Evolutionary conservation across 64 coral and sea anemone genomes (phyloP), one percentile per base, ranked within the genome.

Genomic region (Stichodactyla helianthus): DNA sequence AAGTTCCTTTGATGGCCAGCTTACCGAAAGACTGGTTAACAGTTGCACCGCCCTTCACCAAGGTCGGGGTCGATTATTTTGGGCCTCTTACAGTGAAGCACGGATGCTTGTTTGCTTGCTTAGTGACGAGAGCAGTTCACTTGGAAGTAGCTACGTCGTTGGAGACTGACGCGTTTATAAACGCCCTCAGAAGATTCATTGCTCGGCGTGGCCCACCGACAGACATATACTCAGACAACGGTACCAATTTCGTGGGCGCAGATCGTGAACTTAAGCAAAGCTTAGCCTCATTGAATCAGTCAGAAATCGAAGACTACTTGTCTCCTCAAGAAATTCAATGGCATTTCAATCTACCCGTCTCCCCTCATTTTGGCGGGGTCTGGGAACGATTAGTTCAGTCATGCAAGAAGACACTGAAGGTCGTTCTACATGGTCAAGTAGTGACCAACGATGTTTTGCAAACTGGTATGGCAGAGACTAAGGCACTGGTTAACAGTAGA

Each of bases 181-280:
- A 68, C 7, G 78, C 79, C 22, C 56, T 89, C 9, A 19, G 79
- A 27, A 51, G 88, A 53, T 89, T 89, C 54, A 65, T 64, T 20
- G 79, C 78, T 7, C 16, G 88, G 14, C 56, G 88, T 12, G 79
- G 88, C 51, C 7, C 18, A 11, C 88, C 88, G 5, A 50, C 27
- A 35, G 51, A 23, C 20, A 83, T 83, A 7, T 50, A 51, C 1
- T 82, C 79, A 0, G 59, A 89, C 57, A 77, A 89, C 9, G 61
- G 79, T 18, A 89, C 88, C 18, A 89, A 89, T 51, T 83, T 82
- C 25, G 88, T 88, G 23, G 88, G 79, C 44, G 89, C 89, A 25
- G 27, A 84, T 8, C 7, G 55, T 20, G 89, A 91, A 57, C 68
- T 79, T 57, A 79, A 79, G 50, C 25, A 61, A 61, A 62, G 83